Base-by-base conservation (phyloP, 2,113 vertebrate genomes). In the Blennius ocellaris region DNA sequence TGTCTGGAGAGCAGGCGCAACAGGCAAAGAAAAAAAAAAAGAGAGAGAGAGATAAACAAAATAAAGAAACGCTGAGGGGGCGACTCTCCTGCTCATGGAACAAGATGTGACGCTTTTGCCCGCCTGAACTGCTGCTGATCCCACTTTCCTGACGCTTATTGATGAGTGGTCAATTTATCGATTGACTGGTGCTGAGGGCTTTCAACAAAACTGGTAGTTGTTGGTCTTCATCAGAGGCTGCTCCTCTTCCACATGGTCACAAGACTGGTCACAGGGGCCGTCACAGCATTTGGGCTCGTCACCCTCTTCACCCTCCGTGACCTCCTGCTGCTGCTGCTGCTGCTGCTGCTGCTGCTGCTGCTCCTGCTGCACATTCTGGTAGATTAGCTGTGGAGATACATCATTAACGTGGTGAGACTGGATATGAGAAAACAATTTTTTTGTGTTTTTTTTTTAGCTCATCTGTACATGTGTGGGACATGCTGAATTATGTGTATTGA, bases 191-290 rank as follows among this genome's bases (percentile, higher is more conserved):
- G 3, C 8, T 37, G 5, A 11, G 11, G 54, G 21, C 9, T 16
- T 72, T 94, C 93, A 98, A 84, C 96, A 97, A 89, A 98, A 97
- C 94, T 98, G 96, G 44, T 98, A 99, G 91, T 97, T 97, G 89
- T 98, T 99, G 80, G 95, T 92, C 80, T 96, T 97, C 90, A 96
- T 94, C 76, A 97, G 93, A 16, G 94, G 94, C 83, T 96, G 94
- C 69, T 92, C 89, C 0, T 89, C 88, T 48, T 95, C 95, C 69
- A 91, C 94, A 6, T 92, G 93, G 73, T 97, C 96, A 3, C 95
- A 97, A 90, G 94, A 95, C 78, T 85, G 93, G 72, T 96, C 96
- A 0, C 93, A 96, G 86, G 94, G 95, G 86, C 93, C 92, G 43
- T 94, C 90, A 0, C 92, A 94, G 88, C 86, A 90, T 84, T 94